Evolutionary conservation across 1,140 invertebrate genomes (phyloP), one percentile per base, ranked within the genome.

Genomic region (Asobara japonica): DNA sequence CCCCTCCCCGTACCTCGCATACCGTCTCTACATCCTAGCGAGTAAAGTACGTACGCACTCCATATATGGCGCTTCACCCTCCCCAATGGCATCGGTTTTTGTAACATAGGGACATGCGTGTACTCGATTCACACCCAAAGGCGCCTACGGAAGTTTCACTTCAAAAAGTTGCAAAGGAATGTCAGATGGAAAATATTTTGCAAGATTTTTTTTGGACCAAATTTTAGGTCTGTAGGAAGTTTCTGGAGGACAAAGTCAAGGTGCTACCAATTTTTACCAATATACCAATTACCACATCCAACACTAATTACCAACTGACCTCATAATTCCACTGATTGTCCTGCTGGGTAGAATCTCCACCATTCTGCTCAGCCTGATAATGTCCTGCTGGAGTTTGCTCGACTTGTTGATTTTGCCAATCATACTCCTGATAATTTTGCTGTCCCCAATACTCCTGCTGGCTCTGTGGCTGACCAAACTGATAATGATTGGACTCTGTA

Each of bases 401-500:
- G 25, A 80, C 76, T 10, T 82, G 82, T 79, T 80, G 78, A 20
- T 83, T 79, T 13, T 83, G 82, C 84, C 85, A 86, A 5, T 84
- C 82, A 6, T 75, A 85, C 60, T 83, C 80, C 27, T 76, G 82
- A 41, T 83, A 77, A 69, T 81, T 78, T 5, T 84, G 82, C 51
- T 88, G 85, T 36, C 73, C 77, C 82, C 84, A 88, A 78, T 84
- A 88, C 73, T 86, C 83, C 71, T 85, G 83, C 20, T 84, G 83
- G 67, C 83, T 83, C n/a, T 78, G 65, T 27, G n/a, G 38, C 13
- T 66, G 65, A 20, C 29, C 22, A 6, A n/a, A 29, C 11, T 86
- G 83, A 41, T 86, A 84, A 22, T 82, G 81, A 67, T 51, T 71
- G 0, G 71, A 62, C 27, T 83, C 82, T 0, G 77, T 69, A 16